phyloP scores from a whole-genome alignment of 1,140 invertebrate genomes.

The fruit fly (Drosophila melanogaster) region Release_6_plus_ISO1_MT NT_033777.3:18010501-18011000 shows the following conservation, averaged over 20 bases:
- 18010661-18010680: slow-evolving; percentile 30
- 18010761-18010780: slow-evolving; percentile 41
- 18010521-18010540: slow-evolving; percentile 97
- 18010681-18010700: slow-evolving; percentile 10
- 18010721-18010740: slow-evolving; percentile 30
- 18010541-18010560: slow-evolving; percentile 98
- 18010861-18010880: slow-evolving; percentile 54
- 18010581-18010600: not conserved
- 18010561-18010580: slow-evolving; percentile 98
- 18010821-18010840: slow-evolving; percentile 54
- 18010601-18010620: not conserved
- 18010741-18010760: slow-evolving; percentile 38
- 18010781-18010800: slow-evolving; percentile 53
- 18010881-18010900: slow-evolving; percentile 51
- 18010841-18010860: slow-evolving; percentile 79
- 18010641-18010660: slow-evolving; percentile 26
- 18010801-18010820: slow-evolving; percentile 55
- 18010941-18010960: slow-evolving; percentile 98
- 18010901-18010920: slow-evolving; percentile 86
- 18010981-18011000: slow-evolving; percentile 82
- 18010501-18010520: slow-evolving; percentile 99
- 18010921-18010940: slow-evolving; percentile 98
- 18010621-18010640: slow-evolving; percentile 36
- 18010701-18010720: not conserved
- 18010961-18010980: slow-evolving; percentile 86